Percentiles rank a stretch among this genome's conserved stretches.
Evolutionary conservation across 2,797 vertebrate species (phyloP).

Genomic region (Myotis planiceps): DNA sequence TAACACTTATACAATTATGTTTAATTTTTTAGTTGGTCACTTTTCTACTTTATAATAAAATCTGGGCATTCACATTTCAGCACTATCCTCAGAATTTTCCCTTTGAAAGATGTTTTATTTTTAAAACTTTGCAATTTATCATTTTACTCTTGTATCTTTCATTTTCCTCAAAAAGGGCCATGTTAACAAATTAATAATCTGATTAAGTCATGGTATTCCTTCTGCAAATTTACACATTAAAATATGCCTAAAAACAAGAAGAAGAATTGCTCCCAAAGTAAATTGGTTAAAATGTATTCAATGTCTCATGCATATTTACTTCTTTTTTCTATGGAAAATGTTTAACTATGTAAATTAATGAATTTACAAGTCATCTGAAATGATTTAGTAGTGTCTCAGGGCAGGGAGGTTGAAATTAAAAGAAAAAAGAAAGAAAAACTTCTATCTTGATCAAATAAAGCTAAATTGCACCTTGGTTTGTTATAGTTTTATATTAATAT

Average conservation of each 20-base stretch:
- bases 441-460: not conserved
- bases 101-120: not conserved
- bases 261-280: not conserved
- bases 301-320: not conserved
- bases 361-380: not conserved
- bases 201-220: not conserved
- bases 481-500: not conserved
- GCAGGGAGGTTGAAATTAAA: not conserved
- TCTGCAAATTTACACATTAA: conserved; percentile 6
- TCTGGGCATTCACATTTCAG: not conserved
- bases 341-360: conserved; percentile 6
- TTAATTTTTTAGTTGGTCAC: not conserved
- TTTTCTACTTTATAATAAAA: conserved; percentile 1
- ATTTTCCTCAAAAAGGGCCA: not conserved
- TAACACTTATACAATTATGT: not conserved
- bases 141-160: not conserved
- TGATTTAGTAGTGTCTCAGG: not conserved
- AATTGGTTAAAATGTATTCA: not conserved
- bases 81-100: not conserved
- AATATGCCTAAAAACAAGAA: not conserved
- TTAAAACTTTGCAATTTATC: not conserved
- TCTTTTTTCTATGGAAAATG: not conserved
- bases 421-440: not conserved
- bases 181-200: not conserved
- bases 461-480: not conserved